phyloP scores from a whole-genome alignment of 1,140 invertebrate species.

The Bicyclus anynana region DNA sequence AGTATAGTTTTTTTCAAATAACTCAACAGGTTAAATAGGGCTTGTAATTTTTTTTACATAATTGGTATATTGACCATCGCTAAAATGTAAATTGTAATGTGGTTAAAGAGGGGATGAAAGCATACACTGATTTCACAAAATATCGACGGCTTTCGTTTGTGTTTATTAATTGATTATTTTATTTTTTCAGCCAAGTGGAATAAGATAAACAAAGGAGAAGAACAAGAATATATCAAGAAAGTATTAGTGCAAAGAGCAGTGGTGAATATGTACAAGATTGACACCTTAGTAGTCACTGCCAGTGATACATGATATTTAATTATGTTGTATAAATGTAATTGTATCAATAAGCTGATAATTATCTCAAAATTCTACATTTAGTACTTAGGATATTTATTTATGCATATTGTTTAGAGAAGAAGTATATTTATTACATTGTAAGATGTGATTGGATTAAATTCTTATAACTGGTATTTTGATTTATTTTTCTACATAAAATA shows the following conservation, averaged over 20 bases:
- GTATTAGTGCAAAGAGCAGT: conserved; percentile 54
- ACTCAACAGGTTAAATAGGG: too few relatives aligned
- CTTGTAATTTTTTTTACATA: too few relatives aligned
- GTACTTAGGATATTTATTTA: conserved; percentile 24
- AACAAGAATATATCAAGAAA: conserved; percentile 38
- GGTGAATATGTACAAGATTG: conserved; percentile 31
- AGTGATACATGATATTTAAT: conserved; percentile 23
- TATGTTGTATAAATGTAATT: conserved; percentile 17
- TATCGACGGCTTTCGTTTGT: too few relatives aligned
- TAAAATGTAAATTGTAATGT: too few relatives aligned
- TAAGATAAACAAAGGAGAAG: conserved; percentile 31
- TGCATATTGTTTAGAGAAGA: conserved; percentile 12
- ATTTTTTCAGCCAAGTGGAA: conserved; percentile 62
- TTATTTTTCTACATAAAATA: neutral
- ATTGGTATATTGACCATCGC: too few relatives aligned
- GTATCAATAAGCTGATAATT: conserved; percentile 12
- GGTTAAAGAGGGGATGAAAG: too few relatives aligned
- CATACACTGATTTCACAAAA: neutral
- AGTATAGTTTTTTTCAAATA: too few relatives aligned
- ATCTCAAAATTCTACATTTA: conserved; percentile 23
- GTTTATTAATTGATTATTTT: conserved; percentile 9
- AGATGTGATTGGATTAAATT: conserved; percentile 1
- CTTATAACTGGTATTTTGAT: neutral
- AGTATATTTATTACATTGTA: conserved; percentile 8
- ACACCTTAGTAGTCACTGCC: conserved; percentile 10